Evolutionary conservation across 2,797 vertebrate species (phyloP).

Genomic region (Sebastes melanostomus): DNA sequence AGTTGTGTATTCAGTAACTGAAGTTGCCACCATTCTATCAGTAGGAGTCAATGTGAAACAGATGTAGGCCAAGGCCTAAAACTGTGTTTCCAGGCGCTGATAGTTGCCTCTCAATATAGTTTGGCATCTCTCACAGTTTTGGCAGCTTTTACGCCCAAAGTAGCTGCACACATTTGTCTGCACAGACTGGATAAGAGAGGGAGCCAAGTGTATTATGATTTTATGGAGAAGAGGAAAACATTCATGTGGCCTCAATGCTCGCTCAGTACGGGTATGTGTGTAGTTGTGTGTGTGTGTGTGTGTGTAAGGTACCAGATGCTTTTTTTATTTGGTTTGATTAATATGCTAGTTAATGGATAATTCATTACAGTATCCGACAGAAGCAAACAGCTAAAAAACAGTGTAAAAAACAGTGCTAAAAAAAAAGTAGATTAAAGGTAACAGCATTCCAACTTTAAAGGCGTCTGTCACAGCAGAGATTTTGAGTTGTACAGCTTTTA

Average conservation of each 20-base stretch:
- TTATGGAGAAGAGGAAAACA: constrained; percentile 28
- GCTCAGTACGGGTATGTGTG: neutral
- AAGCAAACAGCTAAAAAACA: constrained; percentile 18
- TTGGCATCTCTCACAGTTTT: constrained; percentile 44
- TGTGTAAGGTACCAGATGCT: constrained; percentile 15
- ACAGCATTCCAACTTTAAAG: constrained; percentile 4
- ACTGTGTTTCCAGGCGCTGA: constrained; percentile 32
- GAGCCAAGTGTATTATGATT: constrained; percentile 38
- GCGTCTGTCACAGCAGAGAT: neutral
- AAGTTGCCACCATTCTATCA: neutral
- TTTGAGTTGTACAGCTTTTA: neutral
- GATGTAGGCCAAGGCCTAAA: constrained; percentile 33
- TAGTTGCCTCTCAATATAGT: constrained; percentile 39
- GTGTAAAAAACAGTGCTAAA: neutral
- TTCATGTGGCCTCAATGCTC: constrained; percentile 13
- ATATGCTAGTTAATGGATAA: constrained; percentile 45
- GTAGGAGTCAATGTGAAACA: constrained; percentile 14
- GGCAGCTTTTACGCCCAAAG: constrained; percentile 45
- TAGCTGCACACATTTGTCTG: constrained; percentile 56
- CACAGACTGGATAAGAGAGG: constrained; percentile 44
- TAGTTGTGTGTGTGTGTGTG: neutral
- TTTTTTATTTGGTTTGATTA: constrained; percentile 38
- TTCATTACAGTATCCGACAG: constrained; percentile 36
- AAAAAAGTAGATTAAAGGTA: constrained; percentile 10
- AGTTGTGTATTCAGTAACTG: neutral